Evolutionary conservation across 2,797 vertebrate genomes (phyloP).

Genomic region (Meriones psammophilus): DNA sequence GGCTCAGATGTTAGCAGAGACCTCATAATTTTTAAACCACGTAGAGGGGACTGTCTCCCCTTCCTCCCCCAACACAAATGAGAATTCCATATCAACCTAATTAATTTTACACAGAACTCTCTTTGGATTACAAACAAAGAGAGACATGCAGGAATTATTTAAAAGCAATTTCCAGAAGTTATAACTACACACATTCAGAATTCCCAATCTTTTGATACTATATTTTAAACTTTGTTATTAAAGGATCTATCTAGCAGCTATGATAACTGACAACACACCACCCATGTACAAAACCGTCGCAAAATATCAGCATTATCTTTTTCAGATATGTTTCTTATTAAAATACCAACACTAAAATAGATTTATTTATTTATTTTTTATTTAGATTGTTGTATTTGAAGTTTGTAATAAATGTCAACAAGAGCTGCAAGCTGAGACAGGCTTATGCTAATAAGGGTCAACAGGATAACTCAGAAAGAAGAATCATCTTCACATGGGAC

Average conservation of each 20-base stretch:
- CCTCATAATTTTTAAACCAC: no score
- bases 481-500: no score
- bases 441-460: neutral
- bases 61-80: neutral
- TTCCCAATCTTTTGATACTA: neutral
- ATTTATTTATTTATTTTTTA: neutral
- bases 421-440: neutral
- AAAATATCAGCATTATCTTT: neutral
- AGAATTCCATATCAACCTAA: neutral
- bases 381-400: neutral
- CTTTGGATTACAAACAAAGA: neutral
- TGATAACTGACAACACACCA: neutral
- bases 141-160: neutral
- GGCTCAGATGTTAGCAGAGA: neutral
- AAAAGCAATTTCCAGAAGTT: neutral
- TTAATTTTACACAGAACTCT: neutral
- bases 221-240: neutral
- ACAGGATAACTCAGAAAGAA: neutral
- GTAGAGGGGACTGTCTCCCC: neutral
- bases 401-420: slow-evolving; percentile 13
- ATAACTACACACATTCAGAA: neutral
- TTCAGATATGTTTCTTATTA: neutral
- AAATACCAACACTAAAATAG: neutral
- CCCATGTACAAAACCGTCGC: neutral
- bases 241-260: neutral